Evolutionary conservation across 2,797 vertebrate species (phyloP), one percentile per base, ranked within the genome.

Genomic region (Gadopsis marmoratus): DNA sequence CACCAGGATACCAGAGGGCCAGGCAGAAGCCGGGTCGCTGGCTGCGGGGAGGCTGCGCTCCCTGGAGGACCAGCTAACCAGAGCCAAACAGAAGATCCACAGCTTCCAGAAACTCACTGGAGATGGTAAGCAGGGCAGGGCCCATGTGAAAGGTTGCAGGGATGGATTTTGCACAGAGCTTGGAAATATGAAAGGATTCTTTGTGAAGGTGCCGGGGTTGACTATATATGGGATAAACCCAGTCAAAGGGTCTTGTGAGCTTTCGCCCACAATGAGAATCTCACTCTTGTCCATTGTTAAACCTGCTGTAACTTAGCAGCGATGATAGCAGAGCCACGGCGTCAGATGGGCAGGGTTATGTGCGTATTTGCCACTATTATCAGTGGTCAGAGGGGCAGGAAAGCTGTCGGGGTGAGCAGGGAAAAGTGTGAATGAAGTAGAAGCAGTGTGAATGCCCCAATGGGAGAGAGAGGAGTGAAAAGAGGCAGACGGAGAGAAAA

Each of bases 51-150:
- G 96, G 84, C 94, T 99, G 83, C 97, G 96, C 85, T 96, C 96
- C 90, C 95, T 99, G 95, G 97, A 99, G 89, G 97, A 98, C 72
- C 97, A 99, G 92, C 96, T 99, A 84, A 93, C 96, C 93, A 96
- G 96, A 95, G 98, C 98, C 95, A 99, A 98, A 94, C 97, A 98
- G 94, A 97, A 99, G 96, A 97, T 99, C 94, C 96, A 97, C 95
- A 97, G 95, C 94, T 98, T 97, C 88, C 97, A 98, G 94, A 97
- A 97, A 91, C 94, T 95, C 88, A 96, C 97, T 67, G 96, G 96
- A 94, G 96, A 97, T 77, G 97, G 97, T 98, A 94, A 91, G 96
- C 92, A 81, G 75, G 13, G 10, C 48, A 19, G 33, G 41, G 23
- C 43, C 37, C 31, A 7, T 48, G 29, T n/a, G 35, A 55, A 61